Base-by-base conservation (phyloP, 2,797 vertebrate genomes). In the Cyprinella venusta region DNA sequence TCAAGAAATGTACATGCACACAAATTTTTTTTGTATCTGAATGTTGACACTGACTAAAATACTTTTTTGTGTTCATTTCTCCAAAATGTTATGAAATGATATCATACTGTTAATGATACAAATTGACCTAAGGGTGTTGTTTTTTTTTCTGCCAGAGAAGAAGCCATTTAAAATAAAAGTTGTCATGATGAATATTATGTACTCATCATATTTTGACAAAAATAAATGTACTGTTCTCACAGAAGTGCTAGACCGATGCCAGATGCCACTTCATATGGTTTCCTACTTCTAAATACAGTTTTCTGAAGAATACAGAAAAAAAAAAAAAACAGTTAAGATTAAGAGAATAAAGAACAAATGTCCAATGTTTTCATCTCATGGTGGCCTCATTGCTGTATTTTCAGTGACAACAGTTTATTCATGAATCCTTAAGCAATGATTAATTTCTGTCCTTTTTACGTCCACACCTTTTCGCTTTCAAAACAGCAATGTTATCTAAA, bases 181-280 rank as follows among this genome's bases (percentile, higher is more conserved):
- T 63, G 19, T 71, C 40, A 10, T 80, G 56, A 6, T 80, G 15
- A 52, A 75, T 74, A 81, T 50, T 74, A 81, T 64, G 6, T 36
- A 52, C 30, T 16, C 21, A 9, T 15, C 30, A 50, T 52, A 26
- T 80, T 80, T 24, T 33, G 67, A 50, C 67, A 42, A 8, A 48
- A 16, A 48, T 48, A 42, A 33, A 64, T 48, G 18, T 76, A 24
- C 21, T 74, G 13, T 72, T n/a, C 4, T 5, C 5, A 59, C 24
- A 36, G 26, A 16, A 71, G 38, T 80, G 15, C 38, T 30, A n/a
- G 4, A 45, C 21, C 1, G 0, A 8, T 80, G 10, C 16, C 50
- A 69, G 8, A 36, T 45, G 40, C 71, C 13, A 63, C n/a, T 64
- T 42, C 54, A 38, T 63, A 59, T 48, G 16, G 18, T 42, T 54